Conservation (phyloP, 35 echinoderm and acorn worm genomes). For the Lytechinus pictus region DNA sequence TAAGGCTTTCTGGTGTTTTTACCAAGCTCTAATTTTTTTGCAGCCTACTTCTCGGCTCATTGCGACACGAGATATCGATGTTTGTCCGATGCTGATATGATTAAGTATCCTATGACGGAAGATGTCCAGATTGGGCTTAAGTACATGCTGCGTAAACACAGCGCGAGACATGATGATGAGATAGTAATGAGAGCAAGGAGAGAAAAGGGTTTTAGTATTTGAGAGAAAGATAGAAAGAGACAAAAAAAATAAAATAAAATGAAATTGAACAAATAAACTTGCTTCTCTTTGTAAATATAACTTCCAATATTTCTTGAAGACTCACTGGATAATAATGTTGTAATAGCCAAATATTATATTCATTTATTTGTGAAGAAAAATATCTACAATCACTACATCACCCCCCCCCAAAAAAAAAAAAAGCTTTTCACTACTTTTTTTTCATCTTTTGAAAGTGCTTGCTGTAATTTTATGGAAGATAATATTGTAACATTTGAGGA, state of each 20-base stretch:
- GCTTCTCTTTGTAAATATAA: too few species aligned
- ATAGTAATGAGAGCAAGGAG: neutral
- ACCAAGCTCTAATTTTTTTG: neutral
- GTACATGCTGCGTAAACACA: neutral
- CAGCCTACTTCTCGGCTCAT: neutral
- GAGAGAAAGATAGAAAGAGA: neutral
- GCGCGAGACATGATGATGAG: neutral
- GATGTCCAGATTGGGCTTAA: slow-evolving; percentile 2
- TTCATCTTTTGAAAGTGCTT: too few species aligned
- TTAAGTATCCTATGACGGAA: slow-evolving; percentile 18
- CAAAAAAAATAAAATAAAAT: neutral
- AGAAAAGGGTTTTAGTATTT: neutral
- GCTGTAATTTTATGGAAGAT: too few species aligned
- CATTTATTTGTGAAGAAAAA: too few species aligned
- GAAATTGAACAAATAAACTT: too few species aligned
- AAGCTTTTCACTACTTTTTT: too few species aligned
- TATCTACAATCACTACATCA: too few species aligned
- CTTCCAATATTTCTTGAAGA: too few species aligned
- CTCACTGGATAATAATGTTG: too few species aligned
- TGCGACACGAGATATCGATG: slow-evolving; percentile 1
- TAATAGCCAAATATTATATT: too few species aligned
- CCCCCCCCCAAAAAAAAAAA: too few species aligned
- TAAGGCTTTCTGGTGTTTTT: neutral
- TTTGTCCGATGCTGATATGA: slow-evolving; percentile 11
- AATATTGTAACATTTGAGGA: too few species aligned